Evolutionary conservation across 2,888 invertebrate genomes (phyloP).

Genomic region (Neocrepidodera transversa): DNA sequence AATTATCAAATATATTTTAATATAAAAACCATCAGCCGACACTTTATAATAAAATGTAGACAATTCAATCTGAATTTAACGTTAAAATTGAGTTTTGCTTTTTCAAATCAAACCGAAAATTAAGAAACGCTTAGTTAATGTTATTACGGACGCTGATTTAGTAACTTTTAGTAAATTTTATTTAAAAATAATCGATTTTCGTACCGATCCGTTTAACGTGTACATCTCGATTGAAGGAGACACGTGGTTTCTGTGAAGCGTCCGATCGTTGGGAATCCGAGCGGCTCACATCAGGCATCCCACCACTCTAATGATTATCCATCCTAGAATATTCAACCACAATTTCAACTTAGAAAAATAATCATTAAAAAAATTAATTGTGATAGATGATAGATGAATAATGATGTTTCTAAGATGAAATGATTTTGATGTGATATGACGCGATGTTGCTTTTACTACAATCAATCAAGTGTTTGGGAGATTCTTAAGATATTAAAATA

Average conservation of each 20-base stretch:
- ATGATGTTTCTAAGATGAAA: too few species aligned
- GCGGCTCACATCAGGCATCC: conserved; percentile 65
- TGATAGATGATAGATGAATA: too few species aligned
- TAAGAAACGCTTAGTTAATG: too few species aligned
- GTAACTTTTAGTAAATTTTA: conserved; percentile 12
- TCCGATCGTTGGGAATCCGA: conserved; percentile 64
- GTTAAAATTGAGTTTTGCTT: too few species aligned
- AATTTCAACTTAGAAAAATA: conserved; percentile 9
- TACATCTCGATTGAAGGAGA: conserved; percentile 90
- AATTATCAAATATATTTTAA: too few species aligned
- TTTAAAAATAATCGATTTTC: conserved; percentile 36
- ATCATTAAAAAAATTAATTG: too few species aligned
- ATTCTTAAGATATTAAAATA: too few species aligned
- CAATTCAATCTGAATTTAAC: too few species aligned
- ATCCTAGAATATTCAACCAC: conserved; percentile 55
- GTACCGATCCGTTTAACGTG: conserved; percentile 88
- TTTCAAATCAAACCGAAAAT: too few species aligned
- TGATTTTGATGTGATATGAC: background rate
- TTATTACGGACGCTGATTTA: too few species aligned
- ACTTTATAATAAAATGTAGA: too few species aligned
- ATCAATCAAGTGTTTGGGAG: background rate
- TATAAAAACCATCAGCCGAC: too few species aligned
- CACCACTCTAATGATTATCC: conserved; percentile 52
- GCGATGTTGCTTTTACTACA: background rate
- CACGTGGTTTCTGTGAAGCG: conserved; percentile 68